Percentiles rank a stretch among this genome's conserved stretches.
Conservation (phyloP, 2,113 vertebrate species). For the Pitta sordida region DNA sequence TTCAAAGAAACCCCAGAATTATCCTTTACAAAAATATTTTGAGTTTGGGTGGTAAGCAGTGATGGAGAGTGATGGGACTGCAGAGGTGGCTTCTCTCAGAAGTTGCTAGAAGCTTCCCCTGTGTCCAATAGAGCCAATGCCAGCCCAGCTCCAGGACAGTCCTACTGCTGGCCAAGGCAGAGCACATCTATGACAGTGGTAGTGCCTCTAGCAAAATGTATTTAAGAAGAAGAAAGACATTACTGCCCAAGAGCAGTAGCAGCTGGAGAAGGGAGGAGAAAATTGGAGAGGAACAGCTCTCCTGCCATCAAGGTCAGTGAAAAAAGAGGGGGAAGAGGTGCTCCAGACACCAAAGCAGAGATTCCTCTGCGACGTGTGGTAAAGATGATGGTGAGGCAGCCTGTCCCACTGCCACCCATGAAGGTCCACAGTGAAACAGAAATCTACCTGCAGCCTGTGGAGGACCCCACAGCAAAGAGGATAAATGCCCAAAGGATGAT, state of each 20-base stretch:
- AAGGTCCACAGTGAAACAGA: background rate
- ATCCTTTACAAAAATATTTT: background rate
- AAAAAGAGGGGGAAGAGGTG: background rate
- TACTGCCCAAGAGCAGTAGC: background rate
- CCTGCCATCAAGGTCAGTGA: background rate
- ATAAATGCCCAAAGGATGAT: background rate
- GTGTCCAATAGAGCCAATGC: background rate
- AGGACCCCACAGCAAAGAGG: too few species aligned
- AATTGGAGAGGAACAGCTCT: background rate
- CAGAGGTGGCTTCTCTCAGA: background rate
- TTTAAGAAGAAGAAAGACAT: background rate
- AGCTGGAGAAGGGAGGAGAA: background rate
- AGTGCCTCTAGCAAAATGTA: accelerated
- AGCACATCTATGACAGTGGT: background rate
- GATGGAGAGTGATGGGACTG: background rate
- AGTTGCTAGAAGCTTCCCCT: background rate
- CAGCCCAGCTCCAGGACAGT: background rate
- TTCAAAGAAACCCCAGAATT: background rate
- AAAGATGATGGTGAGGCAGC: background rate
- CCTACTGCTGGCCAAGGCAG: too few species aligned
- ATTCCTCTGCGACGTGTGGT: background rate
- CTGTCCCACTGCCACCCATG: background rate
- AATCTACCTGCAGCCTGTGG: background rate
- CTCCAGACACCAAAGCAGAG: background rate
- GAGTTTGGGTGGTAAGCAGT: background rate